Evolutionary conservation across 2,113 vertebrate species (phyloP), one percentile per base, ranked within the genome.

Genomic region (Brachyhypopomus gauderio): DNA sequence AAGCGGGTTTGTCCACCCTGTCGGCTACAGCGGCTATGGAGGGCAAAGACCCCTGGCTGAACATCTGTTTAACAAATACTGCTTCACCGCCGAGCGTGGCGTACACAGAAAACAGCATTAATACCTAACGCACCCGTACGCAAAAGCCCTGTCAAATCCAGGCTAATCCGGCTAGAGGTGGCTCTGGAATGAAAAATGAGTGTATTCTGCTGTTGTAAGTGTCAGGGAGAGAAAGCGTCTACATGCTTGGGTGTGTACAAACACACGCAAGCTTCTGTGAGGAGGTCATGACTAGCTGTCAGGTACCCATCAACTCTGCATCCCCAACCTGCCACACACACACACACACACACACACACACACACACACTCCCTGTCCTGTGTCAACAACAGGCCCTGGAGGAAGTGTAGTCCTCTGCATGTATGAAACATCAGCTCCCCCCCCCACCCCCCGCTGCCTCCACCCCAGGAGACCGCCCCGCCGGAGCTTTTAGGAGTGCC

Each of bases 11-110:
- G 66, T 75, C 72, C 70, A 41, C 20, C 75, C 80, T 73, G 55
- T 78, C 71, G 20, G 78, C 55, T 74, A 62, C 27, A 63, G 63
- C 58, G 55, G 41, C 63, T 64, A 41, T 27, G 12, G 60, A 71
- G 56, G 48, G 59, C 75, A 58, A 82, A 76, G 25, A 73, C 76
- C 75, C 62, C 36, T 27, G 17, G n/a, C 41, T 58, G 77, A 85
- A 70, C 79, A 85, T 85, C 83, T 85, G 83, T 70, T 81, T 81
- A 67, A 84, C 83, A 84, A 78, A 84, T 81, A 72, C 45, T 22
- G 78, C 66, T 77, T 72, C 59, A 52, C 78, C 77, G 80, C 72
- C 34, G 55, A 60, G 52, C 64, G 17, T 1, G 1, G 27, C 64
- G 22, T 36, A 67, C 48, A 56, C 62, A 8, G 62, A 55, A 77